Evolutionary conservation across 1,140 invertebrate species (phyloP), one percentile per base, ranked within the genome.

Genomic region (Heliconius congener): DNA sequence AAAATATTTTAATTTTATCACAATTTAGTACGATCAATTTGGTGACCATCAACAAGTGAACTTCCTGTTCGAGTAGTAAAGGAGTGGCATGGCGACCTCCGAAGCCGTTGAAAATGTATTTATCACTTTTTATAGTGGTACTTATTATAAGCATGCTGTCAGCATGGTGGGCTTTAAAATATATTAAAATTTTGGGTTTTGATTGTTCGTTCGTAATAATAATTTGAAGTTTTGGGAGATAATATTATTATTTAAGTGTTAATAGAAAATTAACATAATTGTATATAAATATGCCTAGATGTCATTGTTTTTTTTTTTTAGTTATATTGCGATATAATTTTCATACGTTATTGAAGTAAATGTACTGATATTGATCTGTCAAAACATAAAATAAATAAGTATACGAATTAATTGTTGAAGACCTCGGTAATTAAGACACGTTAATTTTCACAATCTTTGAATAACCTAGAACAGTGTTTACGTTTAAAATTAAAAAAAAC

Each of bases 391-490:
- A 57, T 57, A 66, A 66, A 27, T 66, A 37, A 5, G 6, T 1
- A 30, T 27, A 27, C 4, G 9, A 66, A 66, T 66, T 66, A 66
- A 66, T 66, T 66, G 13, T 66, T 23, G 11, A 37, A 71, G 74
- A 76, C 60, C 74, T 76, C 74, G 57, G 57, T n/a, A 75, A 75
- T 70, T 70, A 27, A 76, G 19, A 9, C 39, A 46, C 60, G 39
- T 50, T 23, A 60, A 76, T 76, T 76, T 66, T 76, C 74, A 39
- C 60, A 70, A 76, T 27, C 39, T 70, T 76, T 39, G 30, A 34
- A 46, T 70, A 76, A 76, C 74, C 74, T 50, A 46, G 66, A 76
- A 76, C 55, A 76, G 60, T 76, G 46, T 71, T 76, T 42, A 71
- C 74, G 1, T 23, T 46, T 46, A 27, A 76, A 70, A 70, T 75